These are phyloP conservation scores for Eupsilia transversa DNA, from an alignment of 2,888 invertebrate species.

Conservation along the genomic window DNA sequence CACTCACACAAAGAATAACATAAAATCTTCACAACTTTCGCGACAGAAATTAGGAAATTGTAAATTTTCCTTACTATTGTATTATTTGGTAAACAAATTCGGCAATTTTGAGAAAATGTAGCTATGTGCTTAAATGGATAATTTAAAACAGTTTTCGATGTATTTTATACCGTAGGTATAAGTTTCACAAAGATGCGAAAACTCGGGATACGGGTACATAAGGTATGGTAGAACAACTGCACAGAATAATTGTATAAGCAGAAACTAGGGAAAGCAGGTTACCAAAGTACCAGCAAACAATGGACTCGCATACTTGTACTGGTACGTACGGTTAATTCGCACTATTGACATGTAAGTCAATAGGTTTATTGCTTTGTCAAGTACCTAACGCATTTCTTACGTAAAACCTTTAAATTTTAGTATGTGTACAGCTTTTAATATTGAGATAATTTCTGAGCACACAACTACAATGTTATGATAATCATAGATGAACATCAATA, in stretches of 20 bases:
- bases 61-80: neutral
- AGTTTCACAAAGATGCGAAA: neutral
- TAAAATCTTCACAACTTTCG: neutral
- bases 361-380: constrained; percentile 48
- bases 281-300: constrained; percentile 47
- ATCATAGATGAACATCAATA: constrained; percentile 56
- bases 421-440: neutral
- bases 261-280: constrained; percentile 47
- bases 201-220: neutral
- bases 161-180: neutral
- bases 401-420: neutral
- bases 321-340: constrained; percentile 55
- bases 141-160: neutral
- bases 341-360: constrained; percentile 57
- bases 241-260: constrained; percentile 27
- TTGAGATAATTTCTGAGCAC: constrained; percentile 15
- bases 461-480: constrained; percentile 52
- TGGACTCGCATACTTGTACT: constrained; percentile 40
- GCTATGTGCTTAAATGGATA: neutral
- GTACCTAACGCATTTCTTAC: constrained; percentile 21
- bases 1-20: constrained; percentile 23
- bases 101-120: neutral
- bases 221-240: constrained; percentile 4
- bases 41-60: neutral
- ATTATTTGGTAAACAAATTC: neutral